A percentile compares a stretch with the other conserved stretches of the same genome.
These are phyloP conservation scores for Andricus grossulariae DNA, from an alignment of 1,140 invertebrate species.

Conservation along the genomic window DNA sequence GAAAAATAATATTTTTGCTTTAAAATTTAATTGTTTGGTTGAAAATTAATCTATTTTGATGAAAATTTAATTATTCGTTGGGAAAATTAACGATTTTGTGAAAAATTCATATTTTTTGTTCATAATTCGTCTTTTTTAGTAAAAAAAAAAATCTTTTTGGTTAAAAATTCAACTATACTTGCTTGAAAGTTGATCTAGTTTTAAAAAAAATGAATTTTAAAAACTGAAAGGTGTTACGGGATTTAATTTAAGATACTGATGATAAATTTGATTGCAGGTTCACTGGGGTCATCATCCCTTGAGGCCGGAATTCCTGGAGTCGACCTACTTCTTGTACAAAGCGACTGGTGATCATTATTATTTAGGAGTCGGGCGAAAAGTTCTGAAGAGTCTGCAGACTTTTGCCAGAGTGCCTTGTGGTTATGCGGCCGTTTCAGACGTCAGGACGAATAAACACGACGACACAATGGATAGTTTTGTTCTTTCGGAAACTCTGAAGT, in stretches of 20 bases:
- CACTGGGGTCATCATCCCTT: conserved; percentile 99
- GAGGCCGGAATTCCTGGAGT: conserved; percentile 98
- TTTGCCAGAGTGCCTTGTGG: conserved; percentile 95
- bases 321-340: conserved; percentile 96
- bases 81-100: too few species aligned
- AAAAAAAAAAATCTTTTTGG: too few species aligned
- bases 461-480: conserved; percentile 99
- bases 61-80: too few species aligned
- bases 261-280: conserved; percentile 78
- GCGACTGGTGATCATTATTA: conserved; percentile 98
- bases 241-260: not conserved
- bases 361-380: conserved; percentile 92
- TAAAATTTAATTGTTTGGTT: too few species aligned
- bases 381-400: conserved; percentile 93
- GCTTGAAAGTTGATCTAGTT: too few species aligned
- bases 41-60: too few species aligned
- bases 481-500: conserved; percentile 98
- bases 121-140: too few species aligned
- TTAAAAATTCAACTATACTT: too few species aligned
- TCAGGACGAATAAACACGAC: conserved; percentile 90
- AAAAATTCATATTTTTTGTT: too few species aligned
- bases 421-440: conserved; percentile 97
- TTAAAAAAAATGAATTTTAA: too few species aligned
- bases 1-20: too few species aligned
- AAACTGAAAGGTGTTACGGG: too few species aligned